phyloP scores from a whole-genome alignment of 2,888 invertebrate genomes.

The Agrochola lychnidis region DNA sequence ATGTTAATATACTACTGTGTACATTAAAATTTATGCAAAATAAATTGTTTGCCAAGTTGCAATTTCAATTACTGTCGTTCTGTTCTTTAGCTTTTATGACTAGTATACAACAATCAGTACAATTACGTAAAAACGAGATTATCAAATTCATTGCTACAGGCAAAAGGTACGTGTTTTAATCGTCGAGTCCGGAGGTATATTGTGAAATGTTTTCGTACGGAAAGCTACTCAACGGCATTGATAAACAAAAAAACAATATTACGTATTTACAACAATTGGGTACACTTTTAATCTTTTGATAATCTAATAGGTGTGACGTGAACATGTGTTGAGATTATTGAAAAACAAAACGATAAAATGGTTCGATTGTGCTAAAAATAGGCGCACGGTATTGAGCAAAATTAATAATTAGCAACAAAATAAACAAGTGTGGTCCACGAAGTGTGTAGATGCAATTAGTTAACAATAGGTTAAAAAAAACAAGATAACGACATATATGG shows the following conservation, averaged over 20 bases:
- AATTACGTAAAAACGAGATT: slow-evolving; percentile 66
- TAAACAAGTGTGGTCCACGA: slow-evolving; percentile 32
- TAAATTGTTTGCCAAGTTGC: slow-evolving; percentile 50
- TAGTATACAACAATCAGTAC: slow-evolving; percentile 43
- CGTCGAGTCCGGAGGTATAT: slow-evolving; percentile 55
- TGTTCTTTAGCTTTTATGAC: slow-evolving; percentile 23
- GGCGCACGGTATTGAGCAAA: slow-evolving; percentile 13
- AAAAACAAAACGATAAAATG: slow-evolving; percentile 55
- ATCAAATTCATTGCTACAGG: slow-evolving; percentile 69
- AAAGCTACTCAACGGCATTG: slow-evolving; percentile 51
- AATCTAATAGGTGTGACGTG: slow-evolving; percentile 17
- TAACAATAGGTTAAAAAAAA: slow-evolving; percentile 53
- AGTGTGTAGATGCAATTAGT: slow-evolving; percentile 39
- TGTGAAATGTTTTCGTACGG: slow-evolving; percentile 67
- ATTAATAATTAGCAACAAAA: slow-evolving; percentile 39
- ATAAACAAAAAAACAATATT: slow-evolving; percentile 37
- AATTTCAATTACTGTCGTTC: slow-evolving; percentile 36
- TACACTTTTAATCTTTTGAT: slow-evolving; percentile 47
- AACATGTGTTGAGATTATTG: slow-evolving; percentile 45
- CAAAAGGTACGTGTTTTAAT: slow-evolving; percentile 69
- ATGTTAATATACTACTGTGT: slow-evolving; percentile 65
- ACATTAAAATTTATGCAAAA: slow-evolving; percentile 58
- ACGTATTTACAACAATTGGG: slow-evolving; percentile 39
- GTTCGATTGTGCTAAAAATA: slow-evolving; percentile 47
- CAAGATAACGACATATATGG: slow-evolving; percentile 65